Percentiles rank a stretch among this genome's conserved stretches.
phyloP scores from a whole-genome alignment of 2,888 invertebrate genomes.

The Caenorhabditis wallacei region DNA sequence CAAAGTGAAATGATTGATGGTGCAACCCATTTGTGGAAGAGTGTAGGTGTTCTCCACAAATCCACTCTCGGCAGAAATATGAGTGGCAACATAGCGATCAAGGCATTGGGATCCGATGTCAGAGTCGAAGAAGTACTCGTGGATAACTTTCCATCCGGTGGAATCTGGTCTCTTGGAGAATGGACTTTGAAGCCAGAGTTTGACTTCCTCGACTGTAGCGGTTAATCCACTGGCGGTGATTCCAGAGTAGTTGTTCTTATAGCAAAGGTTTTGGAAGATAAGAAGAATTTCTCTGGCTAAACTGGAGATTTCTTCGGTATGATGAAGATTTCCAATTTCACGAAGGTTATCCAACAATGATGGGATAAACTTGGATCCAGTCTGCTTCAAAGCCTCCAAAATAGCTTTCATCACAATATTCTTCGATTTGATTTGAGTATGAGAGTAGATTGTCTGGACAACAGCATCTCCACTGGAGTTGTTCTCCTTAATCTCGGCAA shows the following conservation, averaged over 20 bases:
- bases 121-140: constrained; percentile 81
- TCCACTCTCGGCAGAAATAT: constrained; percentile 69
- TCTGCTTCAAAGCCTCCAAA: constrained; percentile 62
- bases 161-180: constrained; percentile 53
- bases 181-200: constrained; percentile 44
- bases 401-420: constrained; percentile 72
- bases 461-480: constrained; percentile 72
- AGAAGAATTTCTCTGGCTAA: constrained; percentile 69
- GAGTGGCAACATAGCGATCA: constrained; percentile 55
- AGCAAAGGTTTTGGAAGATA: constrained; percentile 60
- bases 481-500: constrained; percentile 71
- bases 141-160: constrained; percentile 72
- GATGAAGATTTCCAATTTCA: constrained; percentile 76
- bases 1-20: constrained; percentile 53
- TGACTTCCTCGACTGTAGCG: constrained; percentile 45
- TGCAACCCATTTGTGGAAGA: constrained; percentile 47
- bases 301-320: constrained; percentile 71
- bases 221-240: constrained; percentile 35
- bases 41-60: constrained; percentile 69
- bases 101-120: constrained; percentile 63
- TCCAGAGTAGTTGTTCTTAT: constrained; percentile 59
- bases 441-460: constrained; percentile 82
- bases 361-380: constrained; percentile 62
- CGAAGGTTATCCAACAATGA: constrained; percentile 71
- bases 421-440: constrained; percentile 78